A percentile compares a stretch with the other conserved stretches of the same genome.
Evolutionary conservation across 1,140 invertebrate genomes (phyloP).

Genomic region (Cyclina sinensis): DNA sequence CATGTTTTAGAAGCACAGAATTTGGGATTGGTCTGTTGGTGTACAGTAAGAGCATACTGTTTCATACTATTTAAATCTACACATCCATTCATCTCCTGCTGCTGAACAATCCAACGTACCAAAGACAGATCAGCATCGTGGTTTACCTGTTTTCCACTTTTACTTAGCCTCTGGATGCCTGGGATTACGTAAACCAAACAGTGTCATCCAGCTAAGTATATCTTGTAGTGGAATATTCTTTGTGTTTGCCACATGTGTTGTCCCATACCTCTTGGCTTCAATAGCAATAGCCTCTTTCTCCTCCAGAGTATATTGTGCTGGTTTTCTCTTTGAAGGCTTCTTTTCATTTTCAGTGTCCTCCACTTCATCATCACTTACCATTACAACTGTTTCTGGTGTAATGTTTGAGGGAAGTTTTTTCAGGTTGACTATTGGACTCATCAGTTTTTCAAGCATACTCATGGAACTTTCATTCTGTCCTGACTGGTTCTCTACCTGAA

Average conservation of each 20-base stretch:
- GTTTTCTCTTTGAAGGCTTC: not conserved
- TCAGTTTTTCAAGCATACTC: slow-evolving; percentile 61
- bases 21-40: slow-evolving; percentile 47
- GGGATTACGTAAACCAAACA: slow-evolving; percentile 61
- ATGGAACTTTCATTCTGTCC: slow-evolving; percentile 34
- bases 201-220: slow-evolving; percentile 59
- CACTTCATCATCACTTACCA: slow-evolving; percentile 63
- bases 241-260: slow-evolving; percentile 47
- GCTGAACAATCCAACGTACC: slow-evolving; percentile 42
- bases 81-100: slow-evolving; percentile 57
- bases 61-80: slow-evolving; percentile 60
- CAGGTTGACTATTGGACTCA: slow-evolving; percentile 61
- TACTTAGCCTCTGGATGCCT: slow-evolving; percentile 12
- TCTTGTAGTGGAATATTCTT: slow-evolving; percentile 52
- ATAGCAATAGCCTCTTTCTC: slow-evolving; percentile 64
- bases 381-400: slow-evolving; percentile 52
- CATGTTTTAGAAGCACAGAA: slow-evolving; percentile 60
- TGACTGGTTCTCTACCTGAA: not conserved
- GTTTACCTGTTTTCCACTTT: slow-evolving; percentile 35
- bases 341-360: not conserved
- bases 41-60: slow-evolving; percentile 50
- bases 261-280: slow-evolving; percentile 60
- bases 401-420: slow-evolving; percentile 57
- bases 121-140: slow-evolving; percentile 19
- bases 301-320: slow-evolving; percentile 35